Evolutionary conservation across 2,113 vertebrate genomes (phyloP).

Genomic region (Gracilinanus agilis): DNA sequence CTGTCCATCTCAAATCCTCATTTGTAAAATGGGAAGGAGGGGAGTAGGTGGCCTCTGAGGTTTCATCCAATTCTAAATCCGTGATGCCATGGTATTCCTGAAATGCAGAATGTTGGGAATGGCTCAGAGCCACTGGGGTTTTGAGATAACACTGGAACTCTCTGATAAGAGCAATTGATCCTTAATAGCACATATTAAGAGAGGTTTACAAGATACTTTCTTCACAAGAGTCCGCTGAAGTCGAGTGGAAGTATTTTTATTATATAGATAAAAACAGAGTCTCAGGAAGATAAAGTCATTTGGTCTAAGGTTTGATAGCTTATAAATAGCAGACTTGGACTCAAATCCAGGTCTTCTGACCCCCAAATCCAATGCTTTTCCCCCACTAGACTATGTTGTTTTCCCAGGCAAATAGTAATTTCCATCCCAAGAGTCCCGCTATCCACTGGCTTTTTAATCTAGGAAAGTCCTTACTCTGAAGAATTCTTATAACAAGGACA

Average conservation of each 20-base stretch:
- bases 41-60: neutral
- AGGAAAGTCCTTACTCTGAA: neutral
- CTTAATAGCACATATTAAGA: neutral
- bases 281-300: neutral
- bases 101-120: neutral
- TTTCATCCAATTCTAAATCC: neutral
- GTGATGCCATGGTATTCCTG: neutral
- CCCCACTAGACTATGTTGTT: neutral
- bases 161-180: neutral
- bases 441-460: neutral
- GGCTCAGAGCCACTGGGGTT: neutral
- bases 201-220: neutral
- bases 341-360: neutral
- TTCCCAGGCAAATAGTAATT: neutral
- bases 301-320: neutral
- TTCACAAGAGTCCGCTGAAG: neutral
- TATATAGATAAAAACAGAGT: neutral
- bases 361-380: neutral
- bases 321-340: neutral
- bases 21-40: neutral
- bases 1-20: neutral
- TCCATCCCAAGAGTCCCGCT: too few species aligned
- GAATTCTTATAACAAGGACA: neutral
- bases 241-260: neutral
- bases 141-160: neutral